Conservation (phyloP, 2,113 vertebrate species). For the Nothoprocta perdicaria region DNA sequence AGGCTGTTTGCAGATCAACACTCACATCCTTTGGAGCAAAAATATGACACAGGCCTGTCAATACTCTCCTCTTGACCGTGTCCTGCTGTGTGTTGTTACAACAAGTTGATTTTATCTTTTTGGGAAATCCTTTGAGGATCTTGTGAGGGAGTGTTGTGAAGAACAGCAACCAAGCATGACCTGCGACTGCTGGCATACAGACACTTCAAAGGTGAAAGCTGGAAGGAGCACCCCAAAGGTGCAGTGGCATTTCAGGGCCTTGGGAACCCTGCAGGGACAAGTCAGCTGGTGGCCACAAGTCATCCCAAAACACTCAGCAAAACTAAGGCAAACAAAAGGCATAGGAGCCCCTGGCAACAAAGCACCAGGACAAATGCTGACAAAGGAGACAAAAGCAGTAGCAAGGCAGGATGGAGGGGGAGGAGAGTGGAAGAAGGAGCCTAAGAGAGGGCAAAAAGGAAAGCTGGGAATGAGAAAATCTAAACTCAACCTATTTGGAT, state of each 20-base stretch:
- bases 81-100: slow-evolving; percentile 6
- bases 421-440: not conserved
- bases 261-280: not conserved
- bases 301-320: rapidly evolving
- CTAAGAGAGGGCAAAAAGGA: not conserved
- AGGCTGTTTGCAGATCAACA: not conserved
- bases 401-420: not conserved
- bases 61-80: not conserved
- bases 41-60: not conserved
- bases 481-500: not conserved
- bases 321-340: not conserved
- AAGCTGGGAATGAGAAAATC: not conserved
- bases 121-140: not conserved
- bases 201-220: not conserved
- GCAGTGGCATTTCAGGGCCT: not conserved
- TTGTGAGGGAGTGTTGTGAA: not conserved
- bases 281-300: rapidly evolving
- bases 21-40: rapidly evolving
- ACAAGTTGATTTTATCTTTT: not conserved
- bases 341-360: not conserved
- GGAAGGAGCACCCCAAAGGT: rapidly evolving
- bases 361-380: rapidly evolving
- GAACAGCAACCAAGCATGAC: not conserved
- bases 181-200: rapidly evolving
- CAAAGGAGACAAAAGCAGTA: not conserved